Conservation (phyloP, 2,888 invertebrate genomes). For the Lutraria lutraria region DNA sequence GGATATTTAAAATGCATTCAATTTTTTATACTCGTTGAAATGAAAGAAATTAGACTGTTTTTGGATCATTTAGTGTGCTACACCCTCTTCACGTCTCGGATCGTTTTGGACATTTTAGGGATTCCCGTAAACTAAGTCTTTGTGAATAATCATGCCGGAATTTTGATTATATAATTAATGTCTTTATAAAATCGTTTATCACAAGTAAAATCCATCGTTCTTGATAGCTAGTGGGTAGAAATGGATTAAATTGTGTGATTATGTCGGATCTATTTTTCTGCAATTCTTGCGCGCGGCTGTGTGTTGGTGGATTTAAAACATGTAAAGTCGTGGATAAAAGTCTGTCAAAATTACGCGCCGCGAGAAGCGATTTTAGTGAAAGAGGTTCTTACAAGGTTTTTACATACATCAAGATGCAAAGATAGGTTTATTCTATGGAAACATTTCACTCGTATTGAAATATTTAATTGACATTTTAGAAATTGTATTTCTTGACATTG, state of each 20-base stretch:
- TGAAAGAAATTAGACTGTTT: neutral
- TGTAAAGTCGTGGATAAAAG: slow-evolving; percentile 4
- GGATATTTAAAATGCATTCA: slow-evolving; percentile 4
- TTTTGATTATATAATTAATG: slow-evolving; percentile 50
- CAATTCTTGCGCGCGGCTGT: neutral
- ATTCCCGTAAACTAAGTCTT: neutral
- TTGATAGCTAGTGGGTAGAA: slow-evolving; percentile 22
- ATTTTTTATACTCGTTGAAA: neutral
- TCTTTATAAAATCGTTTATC: slow-evolving; percentile 35
- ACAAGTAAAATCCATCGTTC: neutral
- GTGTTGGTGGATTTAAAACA: neutral
- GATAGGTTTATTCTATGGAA: neutral
- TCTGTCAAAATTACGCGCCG: slow-evolving; percentile 10
- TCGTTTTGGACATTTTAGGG: slow-evolving; percentile 11
- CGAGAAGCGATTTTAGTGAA: neutral
- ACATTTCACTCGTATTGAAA: neutral
- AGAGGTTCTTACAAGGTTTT: neutral
- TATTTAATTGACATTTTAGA: slow-evolving; percentile 5
- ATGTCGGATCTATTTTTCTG: slow-evolving; percentile 24
- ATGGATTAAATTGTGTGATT: slow-evolving; percentile 31
- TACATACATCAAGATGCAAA: neutral
- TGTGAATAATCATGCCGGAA: slow-evolving; percentile 33
- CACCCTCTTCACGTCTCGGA: neutral
- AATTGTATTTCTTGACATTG: neutral
- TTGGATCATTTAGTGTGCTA: too few relatives aligned